Evolutionary conservation across 2,113 vertebrate genomes (phyloP), one percentile per base, ranked within the genome.

Genomic region (Rhipidura dahli): DNA sequence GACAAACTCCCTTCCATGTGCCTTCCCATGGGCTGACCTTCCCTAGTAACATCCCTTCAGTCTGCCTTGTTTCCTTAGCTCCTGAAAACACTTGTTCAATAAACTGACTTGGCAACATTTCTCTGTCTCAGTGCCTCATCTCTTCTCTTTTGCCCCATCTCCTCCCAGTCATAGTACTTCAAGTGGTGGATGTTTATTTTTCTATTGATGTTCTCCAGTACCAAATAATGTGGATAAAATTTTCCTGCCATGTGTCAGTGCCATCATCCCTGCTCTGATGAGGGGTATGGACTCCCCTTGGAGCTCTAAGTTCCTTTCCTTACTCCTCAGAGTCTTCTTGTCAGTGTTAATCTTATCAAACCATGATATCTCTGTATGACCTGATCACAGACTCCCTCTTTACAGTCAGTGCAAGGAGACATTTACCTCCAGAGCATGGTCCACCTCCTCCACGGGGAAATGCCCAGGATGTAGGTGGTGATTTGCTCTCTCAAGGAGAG

Each of bases 51-150:
- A 72, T 89, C 40, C 56, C 91, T 76, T 76, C 65, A 35, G 33
- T 73, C 79, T 68, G 37, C 66, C 72, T 83, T 4, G 4, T 82
- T 81, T 87, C 57, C 81, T 93, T 37, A 81, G 51, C 30, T 94
- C 73, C 73, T 81, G 56, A 71, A 71, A 89, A 64, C n/a, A 79
- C 26, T 78, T 82, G 49, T 87, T 84, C 91, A 97, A 96, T 97
- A 97, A 97, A 97, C 57, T 91, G 69, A 86, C 45, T 93, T 90
- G 76, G 83, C 93, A 95, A 95, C 6, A 1, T 49, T 84, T 47
- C 37, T 57, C 44, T 54, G 63, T 68, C 71, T 78, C 40, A 28
- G 4, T 37, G 64, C 7, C 13, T 8, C 1, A 1, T 83, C 15
- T 83, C 50, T 39, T 70, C 15, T 20, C 27, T 78, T 65, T 57